phyloP scores from a whole-genome alignment of 1,140 invertebrate genomes.

The Phthorimaea operculella region DNA sequence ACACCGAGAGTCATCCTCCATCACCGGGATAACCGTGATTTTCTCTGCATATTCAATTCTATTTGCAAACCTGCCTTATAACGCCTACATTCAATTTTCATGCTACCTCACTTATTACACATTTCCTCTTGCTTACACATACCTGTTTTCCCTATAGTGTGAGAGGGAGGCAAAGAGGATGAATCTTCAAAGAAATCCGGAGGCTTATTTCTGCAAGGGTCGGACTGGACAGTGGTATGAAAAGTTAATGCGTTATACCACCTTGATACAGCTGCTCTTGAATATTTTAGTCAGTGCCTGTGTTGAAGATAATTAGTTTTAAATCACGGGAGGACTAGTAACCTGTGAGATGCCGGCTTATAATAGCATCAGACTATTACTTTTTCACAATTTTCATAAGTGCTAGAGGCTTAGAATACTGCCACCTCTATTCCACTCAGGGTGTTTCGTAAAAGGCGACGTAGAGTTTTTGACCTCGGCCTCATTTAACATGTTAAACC shows the following conservation, averaged over 20 bases:
- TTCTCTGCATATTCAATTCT: conserved; percentile 62
- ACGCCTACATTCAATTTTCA: conserved; percentile 43
- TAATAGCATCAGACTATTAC: no score
- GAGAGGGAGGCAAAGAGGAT: conserved; percentile 18
- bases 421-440: no score
- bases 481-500: no score
- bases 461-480: no score
- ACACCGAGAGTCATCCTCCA: conserved; percentile 5
- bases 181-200: conserved; percentile 31
- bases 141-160: neutral
- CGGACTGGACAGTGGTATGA: conserved; percentile 39
- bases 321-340: neutral
- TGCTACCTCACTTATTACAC: conserved; percentile 14
- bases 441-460: no score
- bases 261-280: neutral
- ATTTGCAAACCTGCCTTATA: conserved; percentile 37
- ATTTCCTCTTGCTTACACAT: conserved; percentile 15
- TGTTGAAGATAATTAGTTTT: conserved; percentile 13
- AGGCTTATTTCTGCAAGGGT: conserved; percentile 19
- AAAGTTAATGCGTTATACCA: conserved; percentile 34
- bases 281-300: neutral
- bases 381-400: no score
- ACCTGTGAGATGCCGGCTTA: no score
- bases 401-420: no score
- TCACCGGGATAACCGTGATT: conserved; percentile 48